phyloP scores from a whole-genome alignment of 2,113 vertebrate species.

The Nansenia antarctica region DNA sequence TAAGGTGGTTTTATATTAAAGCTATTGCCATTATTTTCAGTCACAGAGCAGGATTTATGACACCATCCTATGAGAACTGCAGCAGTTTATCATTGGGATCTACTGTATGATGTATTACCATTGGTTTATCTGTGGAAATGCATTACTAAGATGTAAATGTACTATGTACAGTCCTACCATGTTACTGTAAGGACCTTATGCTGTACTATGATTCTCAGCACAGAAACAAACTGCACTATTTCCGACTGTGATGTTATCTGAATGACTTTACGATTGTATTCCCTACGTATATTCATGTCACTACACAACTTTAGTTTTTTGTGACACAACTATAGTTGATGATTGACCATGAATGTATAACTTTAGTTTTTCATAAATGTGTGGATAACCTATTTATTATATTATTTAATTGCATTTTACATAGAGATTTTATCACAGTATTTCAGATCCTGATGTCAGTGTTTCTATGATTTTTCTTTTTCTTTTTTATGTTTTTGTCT shows the following conservation, averaged over 20 bases:
- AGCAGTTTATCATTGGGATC: background rate
- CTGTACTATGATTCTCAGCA: slow-evolving; percentile 5
- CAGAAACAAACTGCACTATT: background rate
- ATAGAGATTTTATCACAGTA: background rate
- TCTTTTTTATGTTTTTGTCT: background rate
- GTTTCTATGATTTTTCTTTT: background rate
- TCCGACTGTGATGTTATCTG: background rate
- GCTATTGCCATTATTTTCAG: slow-evolving; percentile 2
- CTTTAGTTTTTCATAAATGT: background rate
- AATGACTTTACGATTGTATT: background rate
- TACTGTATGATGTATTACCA: background rate
- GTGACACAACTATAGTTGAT: background rate
- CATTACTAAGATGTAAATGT: slow-evolving; percentile 19
- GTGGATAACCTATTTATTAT: background rate
- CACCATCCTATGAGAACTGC: background rate
- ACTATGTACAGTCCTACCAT: slow-evolving; percentile 21
- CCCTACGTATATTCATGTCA: background rate
- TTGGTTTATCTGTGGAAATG: background rate
- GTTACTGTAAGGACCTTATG: slow-evolving; percentile 8
- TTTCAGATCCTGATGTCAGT: background rate
- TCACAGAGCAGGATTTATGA: background rate
- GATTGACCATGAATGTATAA: background rate
- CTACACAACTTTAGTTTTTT: slow-evolving; percentile 14
- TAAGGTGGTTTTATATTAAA: slow-evolving; percentile 48
- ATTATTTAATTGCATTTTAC: slow-evolving; percentile 7